Evolutionary conservation across 2,797 vertebrate genomes (phyloP).

Genomic region (Myotis myotis): DNA sequence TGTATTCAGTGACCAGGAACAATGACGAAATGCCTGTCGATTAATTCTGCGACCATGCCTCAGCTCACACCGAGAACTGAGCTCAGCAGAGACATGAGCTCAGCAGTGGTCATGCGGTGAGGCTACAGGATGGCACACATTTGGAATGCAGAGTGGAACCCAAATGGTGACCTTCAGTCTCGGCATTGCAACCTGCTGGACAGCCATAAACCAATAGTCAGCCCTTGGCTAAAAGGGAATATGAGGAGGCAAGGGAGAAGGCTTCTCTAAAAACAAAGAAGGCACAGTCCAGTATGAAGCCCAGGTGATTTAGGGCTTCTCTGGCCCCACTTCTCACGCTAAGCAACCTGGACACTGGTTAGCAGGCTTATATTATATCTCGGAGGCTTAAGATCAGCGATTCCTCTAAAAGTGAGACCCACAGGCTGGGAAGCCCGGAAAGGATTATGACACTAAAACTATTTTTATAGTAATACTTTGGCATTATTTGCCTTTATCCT

Average conservation of each 20-base stretch:
- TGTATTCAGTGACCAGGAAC: neutral
- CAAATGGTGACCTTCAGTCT: constrained; percentile 8
- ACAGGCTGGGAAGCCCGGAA: neutral
- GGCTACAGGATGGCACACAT: neutral
- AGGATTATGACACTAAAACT: neutral
- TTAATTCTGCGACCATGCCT: constrained; percentile 50
- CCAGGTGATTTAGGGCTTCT: neutral
- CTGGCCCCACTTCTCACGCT: neutral
- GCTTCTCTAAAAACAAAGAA: neutral
- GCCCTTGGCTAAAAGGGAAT: neutral
- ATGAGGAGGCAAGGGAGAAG: neutral
- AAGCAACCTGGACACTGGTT: neutral
- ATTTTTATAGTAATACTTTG: neutral
- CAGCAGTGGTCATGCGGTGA: constrained; percentile 19
- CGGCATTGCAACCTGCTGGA: neutral
- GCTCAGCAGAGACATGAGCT: constrained; percentile 67
- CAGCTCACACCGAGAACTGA: neutral
- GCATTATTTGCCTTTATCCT: neutral
- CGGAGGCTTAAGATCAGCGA: neutral
- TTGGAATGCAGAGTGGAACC: constrained; percentile 33
- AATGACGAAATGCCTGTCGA: constrained; percentile 14
- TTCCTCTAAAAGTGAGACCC: neutral
- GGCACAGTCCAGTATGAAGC: neutral
- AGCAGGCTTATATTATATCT: neutral
- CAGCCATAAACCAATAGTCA: neutral